Percentiles rank a stretch among this genome's conserved stretches.
These are phyloP conservation scores for Bombyx mandarina DNA, from an alignment of 1,140 invertebrate genomes.

Conservation along the genomic window DNA sequence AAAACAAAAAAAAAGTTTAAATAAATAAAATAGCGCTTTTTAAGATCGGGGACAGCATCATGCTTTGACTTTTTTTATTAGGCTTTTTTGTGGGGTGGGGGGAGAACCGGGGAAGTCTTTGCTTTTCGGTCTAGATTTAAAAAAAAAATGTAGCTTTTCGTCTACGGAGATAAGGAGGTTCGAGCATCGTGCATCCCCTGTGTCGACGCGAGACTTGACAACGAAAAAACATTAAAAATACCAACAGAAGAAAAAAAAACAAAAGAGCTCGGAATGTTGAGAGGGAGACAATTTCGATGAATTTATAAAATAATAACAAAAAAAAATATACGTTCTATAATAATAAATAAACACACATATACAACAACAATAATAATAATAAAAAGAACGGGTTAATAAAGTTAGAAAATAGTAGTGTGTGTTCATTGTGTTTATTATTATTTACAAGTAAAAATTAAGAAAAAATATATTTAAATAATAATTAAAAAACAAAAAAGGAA, in stretches of 20 bases:
- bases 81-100: not conserved
- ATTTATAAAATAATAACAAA: constrained; percentile 29
- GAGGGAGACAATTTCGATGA: constrained; percentile 62
- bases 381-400: constrained; percentile 52
- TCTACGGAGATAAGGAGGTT: constrained; percentile 39
- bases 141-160: not conserved
- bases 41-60: constrained; percentile 39
- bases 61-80: constrained; percentile 33
- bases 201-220: constrained; percentile 54
- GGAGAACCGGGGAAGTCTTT: constrained; percentile 9
- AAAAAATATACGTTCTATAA: constrained; percentile 13
- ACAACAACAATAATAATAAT: constrained; percentile 34
- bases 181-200: constrained; percentile 69
- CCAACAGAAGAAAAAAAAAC: too few species aligned
- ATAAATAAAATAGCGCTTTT: constrained; percentile 7
- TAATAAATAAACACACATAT: constrained; percentile 36
- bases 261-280: constrained; percentile 57
- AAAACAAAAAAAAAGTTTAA: constrained; percentile 23
- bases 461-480: constrained; percentile 10
- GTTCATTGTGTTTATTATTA: constrained; percentile 42
- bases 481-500: constrained; percentile 18
- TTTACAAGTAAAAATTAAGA: constrained; percentile 29
- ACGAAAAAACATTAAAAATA: too few species aligned
- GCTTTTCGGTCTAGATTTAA: not conserved
- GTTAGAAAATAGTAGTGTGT: constrained; percentile 44